phyloP scores from a whole-genome alignment of 2,113 vertebrate genomes.

The Salminus brasiliensis region DNA sequence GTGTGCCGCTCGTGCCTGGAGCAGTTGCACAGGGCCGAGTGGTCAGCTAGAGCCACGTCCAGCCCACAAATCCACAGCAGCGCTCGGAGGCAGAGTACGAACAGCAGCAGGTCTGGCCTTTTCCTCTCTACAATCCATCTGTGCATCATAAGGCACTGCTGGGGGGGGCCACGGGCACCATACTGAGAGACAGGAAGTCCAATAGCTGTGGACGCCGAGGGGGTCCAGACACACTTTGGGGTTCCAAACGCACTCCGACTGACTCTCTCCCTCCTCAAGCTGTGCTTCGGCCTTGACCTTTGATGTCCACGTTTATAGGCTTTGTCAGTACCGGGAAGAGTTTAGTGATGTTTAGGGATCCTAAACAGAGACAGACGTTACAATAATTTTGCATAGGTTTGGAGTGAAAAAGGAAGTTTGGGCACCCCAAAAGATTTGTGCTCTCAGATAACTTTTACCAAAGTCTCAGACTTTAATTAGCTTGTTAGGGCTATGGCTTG shows the following conservation, averaged over 20 bases:
- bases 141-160: slow-evolving; percentile 98
- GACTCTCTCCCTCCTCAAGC: neutral
- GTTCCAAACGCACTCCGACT: neutral
- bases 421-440: too few relatives aligned
- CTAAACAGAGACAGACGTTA: neutral
- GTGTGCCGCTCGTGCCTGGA: slow-evolving; percentile 94
- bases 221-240: neutral
- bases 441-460: too few relatives aligned
- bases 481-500: too few relatives aligned
- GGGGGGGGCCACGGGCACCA: slow-evolving; percentile 91
- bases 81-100: slow-evolving; percentile 90
- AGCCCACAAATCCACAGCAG: slow-evolving; percentile 90
- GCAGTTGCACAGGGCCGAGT: slow-evolving; percentile 93
- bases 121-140: slow-evolving; percentile 99
- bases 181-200: slow-evolving; percentile 81
- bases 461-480: too few relatives aligned
- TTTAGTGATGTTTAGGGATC: neutral
- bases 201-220: neutral
- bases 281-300: neutral
- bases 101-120: slow-evolving; percentile 90
- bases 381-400: too few relatives aligned
- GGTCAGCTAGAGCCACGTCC: slow-evolving; percentile 93
- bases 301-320: neutral
- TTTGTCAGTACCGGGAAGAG: neutral
- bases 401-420: too few relatives aligned